A percentile compares a stretch with the other conserved stretches of the same genome.
Evolutionary conservation across 2,113 vertebrate genomes (phyloP).

Genomic region (Balaenoptera acutorostrata): DNA sequence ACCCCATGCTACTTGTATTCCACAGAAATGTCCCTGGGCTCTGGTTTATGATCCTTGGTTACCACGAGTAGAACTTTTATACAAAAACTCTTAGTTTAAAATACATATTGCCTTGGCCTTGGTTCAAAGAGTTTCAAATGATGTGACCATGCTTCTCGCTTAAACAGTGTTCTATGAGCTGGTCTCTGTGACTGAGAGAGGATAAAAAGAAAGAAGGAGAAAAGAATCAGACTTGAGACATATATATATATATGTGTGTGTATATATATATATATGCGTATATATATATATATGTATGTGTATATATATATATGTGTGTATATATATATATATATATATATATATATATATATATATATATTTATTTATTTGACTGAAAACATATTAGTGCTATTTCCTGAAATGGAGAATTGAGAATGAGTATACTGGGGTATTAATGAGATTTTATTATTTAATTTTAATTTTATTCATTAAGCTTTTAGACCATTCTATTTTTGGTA

Average conservation of each 20-base stretch:
- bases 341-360: too few species aligned
- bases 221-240: neutral
- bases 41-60: neutral
- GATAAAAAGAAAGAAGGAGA: neutral
- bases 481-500: neutral
- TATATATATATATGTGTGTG: too few species aligned
- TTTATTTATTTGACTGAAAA: neutral
- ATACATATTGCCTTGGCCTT: neutral
- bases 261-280: too few species aligned
- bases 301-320: too few species aligned
- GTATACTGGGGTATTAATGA: neutral
- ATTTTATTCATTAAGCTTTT: neutral
- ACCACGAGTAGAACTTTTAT: neutral
- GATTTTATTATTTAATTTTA: neutral
- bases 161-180: neutral
- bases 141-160: neutral
- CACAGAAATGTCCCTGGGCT: neutral
- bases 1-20: fast-evolving
- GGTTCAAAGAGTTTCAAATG: neutral
- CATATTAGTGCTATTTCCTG: neutral
- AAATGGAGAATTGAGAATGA: neutral
- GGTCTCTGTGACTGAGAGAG: neutral
- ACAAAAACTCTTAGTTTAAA: neutral
- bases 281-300: too few species aligned
- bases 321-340: too few species aligned